Base-by-base conservation (phyloP, 2,113 vertebrate genomes). In the Theristicus caerulescens region DNA sequence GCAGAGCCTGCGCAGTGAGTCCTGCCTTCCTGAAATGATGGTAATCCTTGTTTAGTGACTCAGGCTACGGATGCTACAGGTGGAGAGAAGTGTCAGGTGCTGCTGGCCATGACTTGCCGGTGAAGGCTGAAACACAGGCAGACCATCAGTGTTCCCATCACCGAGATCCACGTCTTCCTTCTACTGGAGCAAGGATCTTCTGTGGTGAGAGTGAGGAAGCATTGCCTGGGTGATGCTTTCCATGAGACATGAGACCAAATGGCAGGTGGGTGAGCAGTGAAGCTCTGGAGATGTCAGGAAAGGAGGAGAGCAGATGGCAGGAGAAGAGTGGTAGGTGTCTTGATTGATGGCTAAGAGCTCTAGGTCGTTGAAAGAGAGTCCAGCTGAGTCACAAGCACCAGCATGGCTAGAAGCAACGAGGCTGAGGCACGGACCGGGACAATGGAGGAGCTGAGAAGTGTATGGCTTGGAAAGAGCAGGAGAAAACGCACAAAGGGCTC, bases 251-350 rank as follows among this genome's bases (percentile, higher is more conserved):
- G 34, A 26, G 31, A 70, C 49, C 36, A 93, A 82, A 76, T 25
- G 54, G 74, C 87, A 93, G 1, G 83, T 95, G 93, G 85, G 76
- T 96, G 90, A 96, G 67, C 46, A 96, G 87, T 11, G n/a, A 70
- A 95, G 96, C 71, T 86, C 74, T 55, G 78, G 62, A 91, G 94
- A 73, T 76, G 64, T 49, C 86, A 85, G 51, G 57, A 40, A 62
- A 79, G 31, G 61, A 82, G 87, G 57, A 72, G 91, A 90, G 54
- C 78, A 94, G 82, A 95, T 79, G 82, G 70, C 70, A 82, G 38
- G 52, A 90, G 86, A 69, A 2, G 29, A 54, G 81, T 14, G 11
- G 82, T 58, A 47, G 84, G 70, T 85, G 84, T 58, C 20, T 7
- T 79, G 73, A 69, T 13, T 77, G 96, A 69, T 16, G 58, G 70